A percentile compares a stretch with the other conserved stretches of the same genome.
Conservation (phyloP, 2,797 vertebrate genomes). For the Molossus alvarezi region DNA sequence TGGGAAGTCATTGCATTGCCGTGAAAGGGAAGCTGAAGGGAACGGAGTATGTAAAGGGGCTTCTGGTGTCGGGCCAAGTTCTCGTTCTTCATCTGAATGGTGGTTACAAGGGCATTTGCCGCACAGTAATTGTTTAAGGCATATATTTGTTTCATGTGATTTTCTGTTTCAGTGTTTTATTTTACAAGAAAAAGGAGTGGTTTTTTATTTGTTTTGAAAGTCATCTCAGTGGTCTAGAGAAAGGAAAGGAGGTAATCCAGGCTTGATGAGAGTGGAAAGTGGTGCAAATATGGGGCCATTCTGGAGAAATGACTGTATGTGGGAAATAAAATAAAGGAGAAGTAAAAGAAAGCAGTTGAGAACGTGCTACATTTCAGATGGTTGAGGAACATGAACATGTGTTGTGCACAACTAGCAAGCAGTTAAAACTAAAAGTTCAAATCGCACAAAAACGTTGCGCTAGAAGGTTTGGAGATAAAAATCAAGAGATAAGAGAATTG, state of each 20-base stretch:
- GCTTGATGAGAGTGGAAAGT: background rate
- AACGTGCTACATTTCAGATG: background rate
- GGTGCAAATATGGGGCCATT: background rate
- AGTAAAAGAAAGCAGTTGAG: no score
- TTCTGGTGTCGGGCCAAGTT: background rate
- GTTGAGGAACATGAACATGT: background rate
- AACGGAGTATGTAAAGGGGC: background rate
- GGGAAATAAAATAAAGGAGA: background rate
- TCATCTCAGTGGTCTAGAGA: background rate
- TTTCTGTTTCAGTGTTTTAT: background rate
- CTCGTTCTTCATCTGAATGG: background rate
- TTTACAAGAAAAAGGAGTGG: background rate
- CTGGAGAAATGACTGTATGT: background rate
- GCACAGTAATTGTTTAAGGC: background rate
- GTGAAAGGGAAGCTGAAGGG: background rate
- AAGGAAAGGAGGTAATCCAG: background rate
- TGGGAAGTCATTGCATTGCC: background rate
- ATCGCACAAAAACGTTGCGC: background rate
- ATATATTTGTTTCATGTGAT: background rate
- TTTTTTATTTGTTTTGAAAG: background rate
- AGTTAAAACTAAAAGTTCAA: background rate
- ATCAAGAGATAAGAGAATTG: background rate
- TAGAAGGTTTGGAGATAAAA: background rate
- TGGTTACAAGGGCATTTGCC: background rate
- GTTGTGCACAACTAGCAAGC: background rate